Evolutionary conservation across 2,797 vertebrate genomes (phyloP).

Genomic region (Ctenopoma kingsleyae): DNA sequence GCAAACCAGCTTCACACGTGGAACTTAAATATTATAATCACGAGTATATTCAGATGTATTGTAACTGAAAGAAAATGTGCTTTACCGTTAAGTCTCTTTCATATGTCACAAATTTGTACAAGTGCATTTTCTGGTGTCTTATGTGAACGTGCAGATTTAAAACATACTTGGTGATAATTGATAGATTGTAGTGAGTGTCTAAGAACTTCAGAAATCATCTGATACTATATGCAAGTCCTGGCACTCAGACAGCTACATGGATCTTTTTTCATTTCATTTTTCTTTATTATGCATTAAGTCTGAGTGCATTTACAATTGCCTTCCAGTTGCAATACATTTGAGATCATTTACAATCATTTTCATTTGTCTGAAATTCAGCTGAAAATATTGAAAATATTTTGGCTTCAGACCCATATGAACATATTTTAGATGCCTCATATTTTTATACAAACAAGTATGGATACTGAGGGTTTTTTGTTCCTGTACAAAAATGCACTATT

Average conservation of each 20-base stretch:
- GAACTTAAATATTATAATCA: conserved; percentile 28
- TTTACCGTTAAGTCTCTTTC: conserved; percentile 22
- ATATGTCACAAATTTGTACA: conserved; percentile 20
- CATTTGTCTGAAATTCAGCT: conserved; percentile 17
- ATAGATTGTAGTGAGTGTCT: background rate
- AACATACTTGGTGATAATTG: background rate
- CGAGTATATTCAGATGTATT: conserved; percentile 33
- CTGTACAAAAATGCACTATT: conserved; percentile 72
- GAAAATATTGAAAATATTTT: conserved; percentile 19
- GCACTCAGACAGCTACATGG: conserved; percentile 12
- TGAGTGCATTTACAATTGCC: conserved; percentile 14
- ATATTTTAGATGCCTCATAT: conserved; percentile 53
- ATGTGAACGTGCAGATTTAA: conserved; percentile 10
- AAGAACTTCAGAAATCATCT: conserved; percentile 31
- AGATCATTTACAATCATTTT: conserved; percentile 30
- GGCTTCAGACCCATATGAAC: conserved; percentile 20
- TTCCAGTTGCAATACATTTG: conserved; percentile 45
- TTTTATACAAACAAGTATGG: conserved; percentile 61
- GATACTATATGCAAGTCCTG: conserved; percentile 47
- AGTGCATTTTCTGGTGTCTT: conserved; percentile 24
- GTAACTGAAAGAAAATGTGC: conserved; percentile 22
- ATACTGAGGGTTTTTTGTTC: conserved; percentile 11
- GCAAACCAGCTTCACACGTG: conserved; percentile 30
- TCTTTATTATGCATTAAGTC: conserved; percentile 8
- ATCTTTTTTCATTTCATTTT: conserved; percentile 15